Base-by-base conservation (phyloP, 2,113 vertebrate species). In the Calyptommatus sinebrachiatus region DNA sequence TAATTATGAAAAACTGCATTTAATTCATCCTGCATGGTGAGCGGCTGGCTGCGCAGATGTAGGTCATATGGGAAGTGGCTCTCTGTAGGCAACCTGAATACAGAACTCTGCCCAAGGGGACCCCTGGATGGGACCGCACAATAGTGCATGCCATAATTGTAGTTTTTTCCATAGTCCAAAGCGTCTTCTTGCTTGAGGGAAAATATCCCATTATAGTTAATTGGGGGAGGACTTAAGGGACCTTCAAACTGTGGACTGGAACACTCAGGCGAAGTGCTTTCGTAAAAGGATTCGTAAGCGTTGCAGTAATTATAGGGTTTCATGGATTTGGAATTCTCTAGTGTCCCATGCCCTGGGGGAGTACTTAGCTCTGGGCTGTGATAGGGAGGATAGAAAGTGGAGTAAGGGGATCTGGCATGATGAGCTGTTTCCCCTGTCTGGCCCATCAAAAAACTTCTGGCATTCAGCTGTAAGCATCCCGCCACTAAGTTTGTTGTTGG, bases 151-250 rank as follows among this genome's bases (percentile, higher is more conserved):
- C 97, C 96, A 2, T 98, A 99, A 95, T 98, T 98, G 91, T 97
- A 95, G 95, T 96, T 96, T 95, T 98, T 99, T 88, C 94, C 95
- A 92, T 98, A 99, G 92, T 99, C 98, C 91, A 97, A 96, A 88
- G 95, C 94, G 80, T 99, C 98, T 95, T 98, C 98, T 94, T 99
- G 98, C 89, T 98, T 98, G 88, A 99, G 96, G 91, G 98, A 99
- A 95, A 99, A 99, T 93, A 99, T 98, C 93, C 98, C 98, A 95
- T 99, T 99, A 93, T 98, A 99, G 96, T 98, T 99, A 95, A 98
- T 97, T 81, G 97, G 95, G 71, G 98, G 97, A 86, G 98, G 98
- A 91, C 97, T 99, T 94, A 98, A 93, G 93, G 97, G 96, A 92
- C 97, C 93, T 92, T 99, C 98, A 84, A 99, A 97, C 91, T 96